These are phyloP conservation scores for Amphiprion ocellaris DNA, from an alignment of 2,113 vertebrate genomes.

Conservation along the genomic window DNA sequence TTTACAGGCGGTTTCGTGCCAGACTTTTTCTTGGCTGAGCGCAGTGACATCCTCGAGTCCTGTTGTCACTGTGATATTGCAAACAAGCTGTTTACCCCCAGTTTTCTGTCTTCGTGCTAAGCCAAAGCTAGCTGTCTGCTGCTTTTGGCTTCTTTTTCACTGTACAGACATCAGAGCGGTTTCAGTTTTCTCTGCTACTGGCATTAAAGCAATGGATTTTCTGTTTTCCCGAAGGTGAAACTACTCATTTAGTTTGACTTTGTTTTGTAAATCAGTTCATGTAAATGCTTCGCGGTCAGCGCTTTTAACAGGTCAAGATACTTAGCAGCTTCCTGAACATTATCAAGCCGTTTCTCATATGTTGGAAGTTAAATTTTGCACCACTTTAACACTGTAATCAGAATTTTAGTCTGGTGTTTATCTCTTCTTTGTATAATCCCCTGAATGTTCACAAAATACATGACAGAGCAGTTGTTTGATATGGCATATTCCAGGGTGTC, in stretches of 20 bases:
- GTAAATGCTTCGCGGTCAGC: neutral
- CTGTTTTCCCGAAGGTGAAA: neutral
- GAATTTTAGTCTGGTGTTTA: too few relatives aligned
- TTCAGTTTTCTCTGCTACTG: conserved; percentile 6
- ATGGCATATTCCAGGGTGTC: too few relatives aligned
- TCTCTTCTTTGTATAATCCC: too few relatives aligned
- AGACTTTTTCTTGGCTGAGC: neutral
- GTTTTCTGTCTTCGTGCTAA: neutral
- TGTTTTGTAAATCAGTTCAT: neutral
- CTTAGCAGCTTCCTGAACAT: neutral
- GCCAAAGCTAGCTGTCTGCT: neutral
- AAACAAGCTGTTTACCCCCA: conserved; percentile 7
- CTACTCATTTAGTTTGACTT: neutral
- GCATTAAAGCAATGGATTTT: too few relatives aligned
- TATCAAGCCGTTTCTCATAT: neutral
- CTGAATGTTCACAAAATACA: too few relatives aligned
- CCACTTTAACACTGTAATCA: too few relatives aligned
- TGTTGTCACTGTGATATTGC: conserved; percentile 2
- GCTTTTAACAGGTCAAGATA: too few relatives aligned
- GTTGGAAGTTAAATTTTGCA: too few relatives aligned
- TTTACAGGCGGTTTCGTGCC: neutral
- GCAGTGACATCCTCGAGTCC: neutral
- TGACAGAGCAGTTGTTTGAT: too few relatives aligned
- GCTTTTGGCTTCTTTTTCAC: conserved; percentile 1
- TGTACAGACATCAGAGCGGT: neutral